Evolutionary conservation across 2,113 vertebrate genomes (phyloP), one percentile per base, ranked within the genome.

Genomic region (Azemiops feae): DNA sequence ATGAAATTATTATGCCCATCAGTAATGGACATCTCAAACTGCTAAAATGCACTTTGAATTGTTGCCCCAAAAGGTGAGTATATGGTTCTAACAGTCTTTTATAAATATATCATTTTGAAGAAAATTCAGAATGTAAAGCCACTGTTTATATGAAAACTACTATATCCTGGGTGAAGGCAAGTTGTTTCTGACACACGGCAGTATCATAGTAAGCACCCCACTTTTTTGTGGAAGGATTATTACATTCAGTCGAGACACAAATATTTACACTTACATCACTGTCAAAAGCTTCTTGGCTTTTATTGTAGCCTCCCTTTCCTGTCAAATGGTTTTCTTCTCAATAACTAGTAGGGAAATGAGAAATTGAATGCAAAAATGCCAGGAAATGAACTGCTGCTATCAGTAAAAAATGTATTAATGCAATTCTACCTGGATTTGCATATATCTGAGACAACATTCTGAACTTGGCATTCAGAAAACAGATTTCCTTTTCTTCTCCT

Each of bases 181-280:
- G 25, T 14, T 60, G 87, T 95, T 94, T 45, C 91, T 92, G 88
- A 87, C 87, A 92, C 34, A 39, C 43, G 22, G 23, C 3, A 0
- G n/a, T 89, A 8, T 5, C 34, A 45, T 43, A 9, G 1, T 14
- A 52, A 8, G 2, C 74, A 25, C 27, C 16, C 16, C 4, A 0
- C 5, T 91, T 43, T 20, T n/a, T 85, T 16, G 5, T 7, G 0
- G 25, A 54, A n/a, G 74, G 22, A 11, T 86, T 4, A 85, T 89
- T 85, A 91, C 60, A 85, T 52, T 93, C 34, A 43, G 39, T 89
- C 69, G 50, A 45, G 60, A 53, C 89, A 95, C 92, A 92, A 88
- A 60, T 45, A 45, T 39, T 89, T 69, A 8, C 0, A 0, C 25
- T 12, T 9, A 6, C 22, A 9, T 22, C 5, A 30, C 11, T 20